phyloP scores from a whole-genome alignment of 2,113 vertebrate genomes.

The Mixornis gularis region DNA sequence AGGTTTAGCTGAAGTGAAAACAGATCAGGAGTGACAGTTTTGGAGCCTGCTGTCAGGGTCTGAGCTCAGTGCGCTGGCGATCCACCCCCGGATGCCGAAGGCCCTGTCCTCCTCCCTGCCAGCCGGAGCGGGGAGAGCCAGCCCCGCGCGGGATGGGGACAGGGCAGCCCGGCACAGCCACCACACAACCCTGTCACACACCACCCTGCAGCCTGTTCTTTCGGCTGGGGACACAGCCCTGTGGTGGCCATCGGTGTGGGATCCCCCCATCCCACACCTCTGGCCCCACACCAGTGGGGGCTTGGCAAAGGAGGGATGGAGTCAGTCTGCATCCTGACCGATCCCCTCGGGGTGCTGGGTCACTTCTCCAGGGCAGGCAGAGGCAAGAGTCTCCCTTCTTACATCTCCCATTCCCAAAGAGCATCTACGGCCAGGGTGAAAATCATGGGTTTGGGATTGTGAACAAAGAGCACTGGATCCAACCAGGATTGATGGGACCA shows the following conservation, averaged over 20 bases:
- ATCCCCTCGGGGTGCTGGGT: rapidly evolving
- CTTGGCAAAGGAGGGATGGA: not conserved
- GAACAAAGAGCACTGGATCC: not conserved
- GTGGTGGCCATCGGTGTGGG: rapidly evolving
- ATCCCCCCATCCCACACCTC: not conserved
- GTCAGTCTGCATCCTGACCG: rapidly evolving
- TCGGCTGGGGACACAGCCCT: not conserved
- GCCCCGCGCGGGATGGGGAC: rapidly evolving
- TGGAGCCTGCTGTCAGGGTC: slow-evolving; percentile 64
- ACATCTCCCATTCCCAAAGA: not conserved
- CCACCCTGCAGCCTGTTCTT: not conserved
- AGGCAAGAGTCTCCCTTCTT: not conserved
- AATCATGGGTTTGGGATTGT: not conserved
- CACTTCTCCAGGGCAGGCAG: not conserved
- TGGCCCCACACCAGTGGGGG: too few species aligned
- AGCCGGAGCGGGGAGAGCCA: not conserved
- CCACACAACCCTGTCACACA: rapidly evolving
- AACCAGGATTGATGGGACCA: not conserved
- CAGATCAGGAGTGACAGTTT: slow-evolving; percentile 78
- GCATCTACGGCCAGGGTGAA: not conserved
- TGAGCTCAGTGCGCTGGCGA: not conserved
- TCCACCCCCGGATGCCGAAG: not conserved
- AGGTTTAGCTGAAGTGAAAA: slow-evolving; percentile 71
- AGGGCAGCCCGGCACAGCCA: rapidly evolving
- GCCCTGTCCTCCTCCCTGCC: not conserved